Evolutionary conservation across 2,888 invertebrate genomes (phyloP), one percentile per base, ranked within the genome.

Genomic region (Serripes groenlandicus): DNA sequence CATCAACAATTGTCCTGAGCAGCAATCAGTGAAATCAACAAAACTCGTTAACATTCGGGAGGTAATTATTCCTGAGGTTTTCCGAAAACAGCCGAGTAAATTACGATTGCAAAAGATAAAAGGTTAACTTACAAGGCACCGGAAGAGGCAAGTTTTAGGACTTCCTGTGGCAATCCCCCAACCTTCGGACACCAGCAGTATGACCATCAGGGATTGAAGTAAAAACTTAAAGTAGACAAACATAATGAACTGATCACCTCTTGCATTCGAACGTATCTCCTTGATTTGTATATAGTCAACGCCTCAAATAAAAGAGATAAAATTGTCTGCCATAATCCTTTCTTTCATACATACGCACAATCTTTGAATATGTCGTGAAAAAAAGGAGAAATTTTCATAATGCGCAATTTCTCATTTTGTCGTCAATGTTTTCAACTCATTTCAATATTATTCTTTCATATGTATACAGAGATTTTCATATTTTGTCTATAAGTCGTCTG

Each of bases 181-280:
- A 11, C 66, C 66, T n/a, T 66, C 66, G 3, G 23, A 66, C 3
- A 66, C 66, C 7, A 66, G 23, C 4, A 35, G 1, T 21, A 66
- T 23, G 28, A 35, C 66, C 15, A 42, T 4, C 5, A 15, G 3
- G 26, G 66, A 66, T n/a, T 66, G 66, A 5, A 66, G 5, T 26
- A 66, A 66, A 66, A 37, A 66, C 66, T 66, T 37, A 18, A 66
- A 42, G 42, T n/a, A n/a, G n/a, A n/a, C n/a, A n/a, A n/a, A n/a
- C n/a, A n/a, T n/a, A n/a, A n/a, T n/a, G n/a, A n/a, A n/a, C n/a
- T n/a, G n/a, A n/a, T n/a, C n/a, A n/a, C n/a, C n/a, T n/a, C n/a
- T n/a, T n/a, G n/a, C n/a, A n/a, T n/a, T n/a, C n/a, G n/a, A n/a
- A n/a, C n/a, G n/a, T n/a, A n/a, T n/a, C n/a, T n/a, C n/a, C n/a